phyloP scores from a whole-genome alignment of 2,888 invertebrate genomes.

The Teleiodes luculella region DNA sequence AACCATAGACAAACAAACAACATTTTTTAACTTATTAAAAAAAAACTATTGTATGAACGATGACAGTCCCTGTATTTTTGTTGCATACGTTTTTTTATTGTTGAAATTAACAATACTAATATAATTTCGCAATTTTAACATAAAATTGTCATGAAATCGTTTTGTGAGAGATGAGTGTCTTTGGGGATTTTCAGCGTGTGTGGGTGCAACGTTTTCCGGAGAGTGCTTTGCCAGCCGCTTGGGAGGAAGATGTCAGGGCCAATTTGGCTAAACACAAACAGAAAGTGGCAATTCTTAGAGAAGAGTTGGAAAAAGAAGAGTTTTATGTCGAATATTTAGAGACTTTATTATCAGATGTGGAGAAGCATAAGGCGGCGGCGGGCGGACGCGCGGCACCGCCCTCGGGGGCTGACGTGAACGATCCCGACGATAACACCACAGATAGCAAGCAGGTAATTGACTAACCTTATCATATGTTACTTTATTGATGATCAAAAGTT shows the following conservation, averaged over 20 bases:
- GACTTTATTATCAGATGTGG: conserved; percentile 89
- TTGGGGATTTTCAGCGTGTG: conserved; percentile 93
- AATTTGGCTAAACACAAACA: conserved; percentile 93
- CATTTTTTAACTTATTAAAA: no score
- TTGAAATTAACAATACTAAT: conserved; percentile 22
- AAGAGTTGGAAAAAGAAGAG: conserved; percentile 93
- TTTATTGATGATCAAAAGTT: conserved; percentile 1
- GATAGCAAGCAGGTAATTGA: conserved; percentile 68
- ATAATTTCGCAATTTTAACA: conserved; percentile 50
- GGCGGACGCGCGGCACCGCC: conserved; percentile 71
- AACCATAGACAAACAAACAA: not conserved
- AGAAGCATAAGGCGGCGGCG: conserved; percentile 84
- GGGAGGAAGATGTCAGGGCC: conserved; percentile 95
- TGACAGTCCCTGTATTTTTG: conserved; percentile 41
- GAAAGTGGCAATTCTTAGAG: conserved; percentile 88
- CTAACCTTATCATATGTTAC: conserved; percentile 6
- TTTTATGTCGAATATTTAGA: conserved; percentile 94
- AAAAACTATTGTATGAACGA: no score
- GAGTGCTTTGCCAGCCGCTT: conserved; percentile 92
- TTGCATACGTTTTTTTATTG: conserved; percentile 44
- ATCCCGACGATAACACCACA: conserved; percentile 65
- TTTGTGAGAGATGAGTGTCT: conserved; percentile 88
- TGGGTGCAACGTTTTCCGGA: conserved; percentile 95
- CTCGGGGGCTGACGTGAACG: conserved; percentile 64
- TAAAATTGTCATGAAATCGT: conserved; percentile 76